Evolutionary conservation across 2,888 invertebrate species (phyloP).

Genomic region (Athripsodes cinereus): DNA sequence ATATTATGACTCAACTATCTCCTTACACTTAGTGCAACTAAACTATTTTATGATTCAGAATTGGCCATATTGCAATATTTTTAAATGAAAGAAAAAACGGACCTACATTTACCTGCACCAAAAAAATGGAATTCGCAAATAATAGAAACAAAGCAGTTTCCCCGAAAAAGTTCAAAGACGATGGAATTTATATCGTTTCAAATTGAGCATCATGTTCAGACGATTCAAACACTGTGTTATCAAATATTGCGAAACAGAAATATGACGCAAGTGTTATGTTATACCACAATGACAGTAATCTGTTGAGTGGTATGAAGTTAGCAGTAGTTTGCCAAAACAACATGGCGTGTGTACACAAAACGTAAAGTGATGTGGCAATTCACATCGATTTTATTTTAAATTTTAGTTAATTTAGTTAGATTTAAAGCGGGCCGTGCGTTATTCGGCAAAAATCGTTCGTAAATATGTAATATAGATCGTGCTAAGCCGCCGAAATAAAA

Average conservation of each 20-base stretch:
- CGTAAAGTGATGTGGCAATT: constrained; percentile 35
- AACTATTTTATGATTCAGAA: too few relatives aligned
- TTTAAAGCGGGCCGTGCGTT: constrained; percentile 25
- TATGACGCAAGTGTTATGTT: constrained; percentile 20
- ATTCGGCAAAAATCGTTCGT: constrained; percentile 26
- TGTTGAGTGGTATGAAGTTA: constrained; percentile 36
- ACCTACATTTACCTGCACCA: too few relatives aligned
- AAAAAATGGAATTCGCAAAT: too few relatives aligned
- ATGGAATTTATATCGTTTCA: too few relatives aligned
- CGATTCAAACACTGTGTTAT: too few relatives aligned
- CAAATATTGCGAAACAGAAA: background rate
- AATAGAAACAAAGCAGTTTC: too few relatives aligned
- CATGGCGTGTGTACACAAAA: constrained; percentile 37
- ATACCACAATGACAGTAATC: constrained; percentile 30
- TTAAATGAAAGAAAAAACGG: too few relatives aligned
- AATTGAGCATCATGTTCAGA: too few relatives aligned
- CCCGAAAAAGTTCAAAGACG: too few relatives aligned
- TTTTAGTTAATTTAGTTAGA: constrained; percentile 29
- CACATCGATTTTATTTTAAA: constrained; percentile 30
- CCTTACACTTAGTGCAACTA: too few relatives aligned
- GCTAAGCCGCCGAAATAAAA: constrained; percentile 19
- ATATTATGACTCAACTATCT: too few relatives aligned
- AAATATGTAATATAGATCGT: constrained; percentile 27
- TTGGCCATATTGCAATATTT: too few relatives aligned
- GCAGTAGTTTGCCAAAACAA: constrained; percentile 32